Evolutionary conservation across 1,140 invertebrate species (phyloP).

Genomic region (Apis dorsata): DNA sequence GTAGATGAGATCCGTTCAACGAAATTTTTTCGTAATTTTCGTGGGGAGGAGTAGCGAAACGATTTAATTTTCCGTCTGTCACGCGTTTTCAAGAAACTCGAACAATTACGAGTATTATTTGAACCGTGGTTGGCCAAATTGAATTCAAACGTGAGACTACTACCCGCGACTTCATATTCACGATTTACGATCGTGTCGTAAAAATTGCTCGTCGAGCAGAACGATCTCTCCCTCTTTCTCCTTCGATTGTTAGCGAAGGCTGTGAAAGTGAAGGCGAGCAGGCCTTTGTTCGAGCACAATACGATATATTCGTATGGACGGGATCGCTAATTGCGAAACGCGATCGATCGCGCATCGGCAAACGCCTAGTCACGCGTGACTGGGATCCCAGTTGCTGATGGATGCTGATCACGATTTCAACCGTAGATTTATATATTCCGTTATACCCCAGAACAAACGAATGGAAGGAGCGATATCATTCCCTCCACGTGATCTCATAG

Average conservation of each 20-base stretch:
- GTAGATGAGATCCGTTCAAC: too few species aligned
- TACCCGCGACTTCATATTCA: background rate
- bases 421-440: constrained; percentile 2
- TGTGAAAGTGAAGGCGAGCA: constrained; percentile 44
- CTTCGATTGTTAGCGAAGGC: background rate
- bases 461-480: background rate
- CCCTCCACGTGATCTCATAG: background rate
- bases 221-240: constrained; percentile 33
- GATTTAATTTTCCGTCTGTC: background rate
- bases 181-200: constrained; percentile 4
- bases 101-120: background rate
- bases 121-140: background rate
- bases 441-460: background rate
- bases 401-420: constrained; percentile 13
- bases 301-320: constrained; percentile 39
- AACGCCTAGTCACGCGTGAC: constrained; percentile 46
- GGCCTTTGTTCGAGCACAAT: constrained; percentile 70
- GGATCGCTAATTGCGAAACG: constrained; percentile 68
- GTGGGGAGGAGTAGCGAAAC: too few species aligned
- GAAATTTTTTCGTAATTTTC: too few species aligned
- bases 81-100: background rate
- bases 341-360: constrained; percentile 49
- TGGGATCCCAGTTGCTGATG: constrained; percentile 5
- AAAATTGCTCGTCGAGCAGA: constrained; percentile 8
- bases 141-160: constrained; percentile 3